Conservation (phyloP, 2,113 vertebrate species). For the Colaptes auratus region DNA sequence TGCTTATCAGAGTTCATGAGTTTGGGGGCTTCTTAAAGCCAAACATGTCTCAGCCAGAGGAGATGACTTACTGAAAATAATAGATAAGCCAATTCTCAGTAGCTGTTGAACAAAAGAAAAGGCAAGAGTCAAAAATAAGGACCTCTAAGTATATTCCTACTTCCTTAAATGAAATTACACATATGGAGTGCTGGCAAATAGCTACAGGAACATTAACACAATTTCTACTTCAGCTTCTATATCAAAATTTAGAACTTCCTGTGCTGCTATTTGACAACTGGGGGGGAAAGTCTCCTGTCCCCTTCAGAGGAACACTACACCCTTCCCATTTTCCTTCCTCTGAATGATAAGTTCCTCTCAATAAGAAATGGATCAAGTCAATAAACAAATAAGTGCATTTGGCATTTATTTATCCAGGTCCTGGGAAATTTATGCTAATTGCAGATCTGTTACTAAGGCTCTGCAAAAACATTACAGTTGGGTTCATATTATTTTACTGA, state of each 20-base stretch:
- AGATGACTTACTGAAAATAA: not conserved
- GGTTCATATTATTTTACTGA: not conserved
- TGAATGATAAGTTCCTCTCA: too few species aligned
- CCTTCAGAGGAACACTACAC: too few species aligned
- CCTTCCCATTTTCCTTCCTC: too few species aligned
- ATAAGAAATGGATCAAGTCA: slow-evolving; percentile 22
- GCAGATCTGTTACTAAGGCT: not conserved
- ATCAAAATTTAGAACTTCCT: not conserved
- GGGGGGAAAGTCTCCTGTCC: too few species aligned
- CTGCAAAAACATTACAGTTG: slow-evolving; percentile 3
- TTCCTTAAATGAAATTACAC: not conserved
- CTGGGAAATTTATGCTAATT: slow-evolving; percentile 32
- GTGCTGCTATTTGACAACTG: too few species aligned
- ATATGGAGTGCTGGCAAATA: not conserved
- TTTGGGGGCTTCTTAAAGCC: not conserved
- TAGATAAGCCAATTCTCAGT: not conserved
- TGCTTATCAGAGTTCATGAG: not conserved
- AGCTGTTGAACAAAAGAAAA: not conserved
- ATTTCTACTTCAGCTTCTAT: not conserved
- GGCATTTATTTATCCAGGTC: slow-evolving; percentile 31
- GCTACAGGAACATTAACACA: not conserved
- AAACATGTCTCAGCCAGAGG: not conserved
- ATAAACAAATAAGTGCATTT: slow-evolving; percentile 24
- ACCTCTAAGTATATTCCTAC: not conserved
- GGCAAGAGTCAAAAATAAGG: not conserved